Percentiles rank a stretch among this genome's conserved stretches.
phyloP scores from a whole-genome alignment of 2,113 vertebrate genomes.

The Hippocampus barbouri region DNA sequence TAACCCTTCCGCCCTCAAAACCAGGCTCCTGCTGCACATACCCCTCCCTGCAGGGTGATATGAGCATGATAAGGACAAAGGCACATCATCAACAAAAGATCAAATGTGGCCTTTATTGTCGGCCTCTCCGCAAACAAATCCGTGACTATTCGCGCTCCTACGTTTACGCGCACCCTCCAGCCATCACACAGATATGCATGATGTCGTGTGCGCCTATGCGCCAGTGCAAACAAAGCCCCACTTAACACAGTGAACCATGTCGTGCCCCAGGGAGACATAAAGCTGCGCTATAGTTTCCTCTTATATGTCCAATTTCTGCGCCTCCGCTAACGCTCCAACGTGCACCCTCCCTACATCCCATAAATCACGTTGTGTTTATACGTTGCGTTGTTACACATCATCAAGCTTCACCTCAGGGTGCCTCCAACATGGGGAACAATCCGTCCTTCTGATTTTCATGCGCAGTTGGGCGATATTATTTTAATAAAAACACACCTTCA shows the following conservation, averaged over 20 bases:
- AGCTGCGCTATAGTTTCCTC: slow-evolving; percentile 3
- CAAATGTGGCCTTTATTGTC: slow-evolving; percentile 38
- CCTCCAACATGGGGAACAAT: slow-evolving; percentile 41
- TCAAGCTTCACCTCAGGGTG: slow-evolving; percentile 49
- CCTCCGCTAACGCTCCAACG: slow-evolving; percentile 21
- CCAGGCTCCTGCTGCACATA: slow-evolving; percentile 4
- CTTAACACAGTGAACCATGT: slow-evolving; percentile 33
- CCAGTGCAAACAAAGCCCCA: slow-evolving; percentile 31
- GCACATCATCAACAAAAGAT: slow-evolving; percentile 50
- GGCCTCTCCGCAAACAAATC: slow-evolving; percentile 20
- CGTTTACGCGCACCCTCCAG: slow-evolving; percentile 3
- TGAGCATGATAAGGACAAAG: slow-evolving; percentile 33
- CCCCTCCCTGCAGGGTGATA: slow-evolving; percentile 12
- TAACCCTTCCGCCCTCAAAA: not conserved
- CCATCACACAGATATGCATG: slow-evolving; percentile 11
- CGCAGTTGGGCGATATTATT: slow-evolving; percentile 21
- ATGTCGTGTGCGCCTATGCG: slow-evolving; percentile 8
- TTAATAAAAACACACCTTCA: slow-evolving; percentile 33
- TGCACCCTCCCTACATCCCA: slow-evolving; percentile 18
- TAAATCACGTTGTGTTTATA: slow-evolving; percentile 45
- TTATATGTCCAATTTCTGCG: slow-evolving; percentile 17
- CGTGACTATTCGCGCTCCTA: not conserved
- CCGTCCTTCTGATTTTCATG: slow-evolving; percentile 31
- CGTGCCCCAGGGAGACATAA: slow-evolving; percentile 27
- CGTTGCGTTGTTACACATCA: slow-evolving; percentile 37